Conservation (phyloP, 1,140 invertebrate species). For the Phortica variegata region DNA sequence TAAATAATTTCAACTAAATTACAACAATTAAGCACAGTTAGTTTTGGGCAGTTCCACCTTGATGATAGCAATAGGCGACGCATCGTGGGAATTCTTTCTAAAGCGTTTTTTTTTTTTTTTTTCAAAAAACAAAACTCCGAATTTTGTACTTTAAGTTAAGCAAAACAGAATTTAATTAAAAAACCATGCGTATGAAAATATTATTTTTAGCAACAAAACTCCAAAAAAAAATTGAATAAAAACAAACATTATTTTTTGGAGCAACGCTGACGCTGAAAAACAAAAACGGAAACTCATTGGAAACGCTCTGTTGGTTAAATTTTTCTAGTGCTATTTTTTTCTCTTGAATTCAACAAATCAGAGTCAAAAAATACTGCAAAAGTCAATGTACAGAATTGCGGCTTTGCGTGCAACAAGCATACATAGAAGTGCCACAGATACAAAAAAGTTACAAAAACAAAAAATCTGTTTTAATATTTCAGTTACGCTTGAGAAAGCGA, state of each 20-base stretch:
- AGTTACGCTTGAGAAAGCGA: constrained; percentile 50
- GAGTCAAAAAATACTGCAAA: constrained; percentile 1
- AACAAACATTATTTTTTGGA: too few species aligned
- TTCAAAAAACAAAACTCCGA: constrained; percentile 33
- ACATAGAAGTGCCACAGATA: constrained; percentile 18
- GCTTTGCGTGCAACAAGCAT: constrained; percentile 46
- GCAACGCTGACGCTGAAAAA: background rate
- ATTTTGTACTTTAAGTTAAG: too few species aligned
- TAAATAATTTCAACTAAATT: constrained; percentile 50
- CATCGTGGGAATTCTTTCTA: background rate
- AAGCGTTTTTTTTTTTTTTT: background rate
- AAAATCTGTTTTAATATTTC: constrained; percentile 52
- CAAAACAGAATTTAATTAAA: too few species aligned
- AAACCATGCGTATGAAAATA: too few species aligned
- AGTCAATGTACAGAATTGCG: too few species aligned
- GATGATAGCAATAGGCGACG: background rate
- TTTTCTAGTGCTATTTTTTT: too few species aligned
- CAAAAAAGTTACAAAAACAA: constrained; percentile 7
- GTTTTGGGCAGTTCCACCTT: too few species aligned
- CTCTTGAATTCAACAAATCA: too few species aligned
- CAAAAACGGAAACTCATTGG: constrained; percentile 56
- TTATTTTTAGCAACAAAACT: too few species aligned
- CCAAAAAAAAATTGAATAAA: too few species aligned
- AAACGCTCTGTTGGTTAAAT: constrained; percentile 53
- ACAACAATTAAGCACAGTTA: constrained; percentile 41